Evolutionary conservation across 2,113 vertebrate genomes (phyloP).

Genomic region (Antechinus flavipes): DNA sequence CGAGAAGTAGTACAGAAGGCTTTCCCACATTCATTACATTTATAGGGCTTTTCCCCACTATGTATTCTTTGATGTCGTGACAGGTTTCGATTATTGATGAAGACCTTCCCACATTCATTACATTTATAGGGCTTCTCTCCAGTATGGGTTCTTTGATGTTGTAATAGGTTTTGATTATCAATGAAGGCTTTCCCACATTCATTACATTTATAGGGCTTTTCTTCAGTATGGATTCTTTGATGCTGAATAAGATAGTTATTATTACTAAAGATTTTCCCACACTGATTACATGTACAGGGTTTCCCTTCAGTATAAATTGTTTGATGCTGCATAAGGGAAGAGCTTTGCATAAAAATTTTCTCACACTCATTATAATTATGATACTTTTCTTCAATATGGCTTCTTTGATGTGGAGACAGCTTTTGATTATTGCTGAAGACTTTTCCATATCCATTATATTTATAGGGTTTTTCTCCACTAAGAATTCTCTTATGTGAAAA

Average conservation of each 20-base stretch:
- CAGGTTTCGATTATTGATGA: background rate
- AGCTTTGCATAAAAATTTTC: background rate
- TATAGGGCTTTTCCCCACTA: background rate
- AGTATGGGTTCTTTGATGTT: background rate
- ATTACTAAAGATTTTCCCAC: background rate
- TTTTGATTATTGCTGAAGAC: background rate
- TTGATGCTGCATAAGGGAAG: background rate
- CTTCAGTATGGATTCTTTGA: background rate
- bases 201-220: background rate
- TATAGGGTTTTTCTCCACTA: background rate
- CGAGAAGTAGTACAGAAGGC: background rate
- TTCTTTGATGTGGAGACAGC: background rate
- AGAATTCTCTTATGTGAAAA: constrained; percentile 5
- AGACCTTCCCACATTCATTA: background rate
- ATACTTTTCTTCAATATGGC: background rate
- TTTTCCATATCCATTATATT: background rate
- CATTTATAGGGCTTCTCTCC: background rate
- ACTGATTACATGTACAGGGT: background rate
- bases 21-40: background rate
- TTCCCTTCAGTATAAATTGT: background rate
- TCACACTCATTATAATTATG: background rate
- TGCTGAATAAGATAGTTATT: background rate
- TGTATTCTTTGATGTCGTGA: background rate
- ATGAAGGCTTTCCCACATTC: background rate
- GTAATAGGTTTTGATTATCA: background rate